phyloP scores from a whole-genome alignment of 2,797 vertebrate genomes.

The Eulemur coronatus region DNA sequence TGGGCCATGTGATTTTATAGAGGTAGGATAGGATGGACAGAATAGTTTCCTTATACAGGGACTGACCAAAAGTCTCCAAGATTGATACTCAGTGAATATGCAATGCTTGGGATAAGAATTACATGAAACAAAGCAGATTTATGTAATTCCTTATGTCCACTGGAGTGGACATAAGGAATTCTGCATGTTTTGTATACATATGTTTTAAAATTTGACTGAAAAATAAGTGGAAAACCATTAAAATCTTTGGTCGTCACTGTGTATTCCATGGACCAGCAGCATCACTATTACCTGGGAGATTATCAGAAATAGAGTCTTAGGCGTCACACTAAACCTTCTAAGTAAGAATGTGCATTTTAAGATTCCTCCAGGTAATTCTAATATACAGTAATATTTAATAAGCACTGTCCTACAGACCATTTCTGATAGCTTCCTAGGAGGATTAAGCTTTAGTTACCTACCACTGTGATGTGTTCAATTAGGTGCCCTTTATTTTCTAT shows the following conservation, averaged over 20 bases:
- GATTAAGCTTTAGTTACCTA: background rate
- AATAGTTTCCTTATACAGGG: background rate
- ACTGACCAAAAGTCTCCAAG: background rate
- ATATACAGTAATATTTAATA: background rate
- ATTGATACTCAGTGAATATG: background rate
- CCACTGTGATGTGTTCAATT: background rate
- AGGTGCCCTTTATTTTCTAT: background rate
- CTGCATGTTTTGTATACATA: background rate
- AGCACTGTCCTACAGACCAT: background rate
- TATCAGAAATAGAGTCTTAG: background rate
- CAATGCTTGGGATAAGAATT: background rate
- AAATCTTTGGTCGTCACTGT: background rate
- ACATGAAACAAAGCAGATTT: background rate
- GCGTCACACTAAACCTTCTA: background rate
- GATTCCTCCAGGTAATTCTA: background rate
- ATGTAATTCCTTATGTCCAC: too few species aligned
- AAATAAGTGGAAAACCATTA: background rate
- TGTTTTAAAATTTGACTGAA: background rate
- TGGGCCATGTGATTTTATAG: background rate
- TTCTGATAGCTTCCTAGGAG: background rate
- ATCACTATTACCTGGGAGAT: background rate
- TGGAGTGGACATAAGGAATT: background rate
- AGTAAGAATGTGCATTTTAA: background rate
- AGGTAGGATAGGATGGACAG: background rate
- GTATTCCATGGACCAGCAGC: background rate